phyloP scores from a whole-genome alignment of 2,113 vertebrate genomes.

The Ochotona princeps region DNA sequence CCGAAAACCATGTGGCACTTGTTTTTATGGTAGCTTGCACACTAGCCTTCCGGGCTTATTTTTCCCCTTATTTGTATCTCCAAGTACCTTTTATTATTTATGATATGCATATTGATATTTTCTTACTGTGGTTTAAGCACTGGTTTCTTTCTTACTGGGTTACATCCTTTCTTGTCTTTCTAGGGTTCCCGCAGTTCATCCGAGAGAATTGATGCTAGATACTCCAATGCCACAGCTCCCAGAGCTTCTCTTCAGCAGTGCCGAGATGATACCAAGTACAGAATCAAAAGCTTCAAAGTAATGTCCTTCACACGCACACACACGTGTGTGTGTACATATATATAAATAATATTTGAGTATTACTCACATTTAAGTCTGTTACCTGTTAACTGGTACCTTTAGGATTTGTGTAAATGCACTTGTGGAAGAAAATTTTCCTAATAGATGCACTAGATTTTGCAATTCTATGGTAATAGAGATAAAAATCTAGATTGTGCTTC shows the following conservation, averaged over 20 bases:
- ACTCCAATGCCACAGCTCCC: conserved; percentile 89
- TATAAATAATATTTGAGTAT: background rate
- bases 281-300: conserved; percentile 89
- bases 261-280: conserved; percentile 89
- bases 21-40: background rate
- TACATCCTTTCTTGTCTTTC: conserved; percentile 67
- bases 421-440: background rate
- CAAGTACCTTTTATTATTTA: background rate
- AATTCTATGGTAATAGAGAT: background rate
- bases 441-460: background rate
- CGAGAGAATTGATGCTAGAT: conserved; percentile 88
- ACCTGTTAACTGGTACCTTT: background rate
- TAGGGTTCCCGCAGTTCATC: conserved; percentile 89
- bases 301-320: conserved; percentile 11
- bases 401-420: background rate
- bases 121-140: conserved; percentile 30
- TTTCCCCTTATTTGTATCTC: background rate
- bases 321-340: background rate
- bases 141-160: background rate
- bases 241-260: conserved; percentile 90
- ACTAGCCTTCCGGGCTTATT: background rate
- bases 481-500: background rate
- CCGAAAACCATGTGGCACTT: background rate
- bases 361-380: background rate
- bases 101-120: background rate